Percentiles rank a stretch among this genome's conserved stretches.
phyloP scores from a whole-genome alignment of 2,888 invertebrate genomes.

The Amblyjoppa proteus region DNA sequence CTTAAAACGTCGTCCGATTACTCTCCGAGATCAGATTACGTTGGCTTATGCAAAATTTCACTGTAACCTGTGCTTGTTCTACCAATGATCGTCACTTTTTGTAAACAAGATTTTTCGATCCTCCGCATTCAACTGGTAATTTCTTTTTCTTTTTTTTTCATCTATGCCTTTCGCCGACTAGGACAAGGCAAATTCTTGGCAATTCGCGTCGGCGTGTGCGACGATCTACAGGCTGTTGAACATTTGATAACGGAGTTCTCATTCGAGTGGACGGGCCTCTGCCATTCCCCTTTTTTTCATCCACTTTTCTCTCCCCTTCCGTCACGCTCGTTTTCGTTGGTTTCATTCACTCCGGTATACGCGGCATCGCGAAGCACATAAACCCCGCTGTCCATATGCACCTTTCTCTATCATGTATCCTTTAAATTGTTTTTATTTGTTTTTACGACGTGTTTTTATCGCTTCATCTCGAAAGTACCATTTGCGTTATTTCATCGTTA shows the following conservation, averaged over 20 bases:
- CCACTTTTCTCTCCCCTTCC: neutral
- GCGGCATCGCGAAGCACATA: slow-evolving; percentile 33
- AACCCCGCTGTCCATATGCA: neutral
- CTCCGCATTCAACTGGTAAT: slow-evolving; percentile 66
- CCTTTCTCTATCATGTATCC: neutral
- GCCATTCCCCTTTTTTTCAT: slow-evolving; percentile 9
- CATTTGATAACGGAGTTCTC: slow-evolving; percentile 67
- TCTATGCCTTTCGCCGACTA: slow-evolving; percentile 26
- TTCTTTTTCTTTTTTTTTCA: slow-evolving; percentile 53
- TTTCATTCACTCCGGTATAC: slow-evolving; percentile 30
- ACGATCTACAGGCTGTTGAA: slow-evolving; percentile 51
- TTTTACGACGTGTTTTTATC: slow-evolving; percentile 14
- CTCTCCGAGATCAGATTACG: neutral
- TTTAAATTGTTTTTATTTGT: neutral
- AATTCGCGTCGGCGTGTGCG: slow-evolving; percentile 58
- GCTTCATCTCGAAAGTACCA: slow-evolving; percentile 1
- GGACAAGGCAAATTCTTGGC: slow-evolving; percentile 65
- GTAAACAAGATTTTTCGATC: slow-evolving; percentile 26
- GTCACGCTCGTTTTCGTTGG: neutral
- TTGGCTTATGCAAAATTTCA: neutral
- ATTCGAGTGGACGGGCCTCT: slow-evolving; percentile 27
- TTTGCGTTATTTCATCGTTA: neutral
- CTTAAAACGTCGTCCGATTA: neutral
- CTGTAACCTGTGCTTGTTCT: neutral
- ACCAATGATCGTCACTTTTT: neutral